Base-by-base conservation (phyloP, 2,113 vertebrate genomes). In the Microcebus griseorufus region DNA sequence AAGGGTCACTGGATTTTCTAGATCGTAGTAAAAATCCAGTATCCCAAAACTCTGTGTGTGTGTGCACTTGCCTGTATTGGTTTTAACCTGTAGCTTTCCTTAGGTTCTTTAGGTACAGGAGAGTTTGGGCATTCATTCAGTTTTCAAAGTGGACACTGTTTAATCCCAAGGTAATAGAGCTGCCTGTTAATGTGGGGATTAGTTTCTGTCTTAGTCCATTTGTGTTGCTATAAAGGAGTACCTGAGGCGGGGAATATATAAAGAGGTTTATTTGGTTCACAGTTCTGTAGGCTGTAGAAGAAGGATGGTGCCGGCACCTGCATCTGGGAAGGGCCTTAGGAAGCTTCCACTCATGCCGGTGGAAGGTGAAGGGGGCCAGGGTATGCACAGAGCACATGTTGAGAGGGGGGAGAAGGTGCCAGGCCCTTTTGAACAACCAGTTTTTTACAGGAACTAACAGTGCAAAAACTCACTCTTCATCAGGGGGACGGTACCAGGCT, bases 61-160 rank as follows among this genome's bases (percentile, higher is more conserved):
- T 39, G 1, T 1, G 8, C 29, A 32, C 0, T 0, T 5, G 4
- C 25, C n/a, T 12, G 16, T 65, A 18, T 60, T 27, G 78, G 62
- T 80, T 76, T 93, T 80, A 62, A 13, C 12, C 14, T 53, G 9
- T 75, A 32, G 51, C 53, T 86, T 94, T 42, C 60, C 8, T 34
- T 62, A 45, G n/a, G 25, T 76, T 70, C 58, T 86, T 82, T 27
- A 70, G 76, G 14, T 62, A 62, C 53, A 55, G 22, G 12, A 73
- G 18, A 9, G 12, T 53, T 65, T 60, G 45, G 67, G 53, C 29
- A 13, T 13, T n/a, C 32, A 20, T n/a, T 32, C 16, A 64, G 6
- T 10, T 34, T 80, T 90, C 62, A 34, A 11, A 73, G 42, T 48
- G 12, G 75, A 55, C 2, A 6, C 34, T 45, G 23, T 29, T 89